Evolutionary conservation across 2,113 vertebrate species (phyloP).

Genomic region (Chaenogobius annularis): DNA sequence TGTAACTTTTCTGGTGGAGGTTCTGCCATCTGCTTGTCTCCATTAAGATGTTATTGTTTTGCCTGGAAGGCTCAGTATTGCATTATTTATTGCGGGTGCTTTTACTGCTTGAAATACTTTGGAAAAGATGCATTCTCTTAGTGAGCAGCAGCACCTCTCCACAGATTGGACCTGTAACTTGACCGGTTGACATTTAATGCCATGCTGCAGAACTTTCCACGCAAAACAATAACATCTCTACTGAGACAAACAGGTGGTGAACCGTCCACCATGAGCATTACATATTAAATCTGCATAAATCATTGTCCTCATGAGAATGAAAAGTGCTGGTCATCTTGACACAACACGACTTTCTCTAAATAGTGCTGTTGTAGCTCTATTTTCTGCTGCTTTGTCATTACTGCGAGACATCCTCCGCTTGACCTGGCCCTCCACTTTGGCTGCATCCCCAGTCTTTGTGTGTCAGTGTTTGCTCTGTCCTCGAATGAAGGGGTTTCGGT

Average conservation of each 20-base stretch:
- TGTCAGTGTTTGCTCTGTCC: constrained; percentile 68
- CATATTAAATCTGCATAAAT: neutral
- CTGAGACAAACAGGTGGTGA: neutral
- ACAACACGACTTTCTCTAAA: constrained; percentile 31
- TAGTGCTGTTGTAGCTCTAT: constrained; percentile 47
- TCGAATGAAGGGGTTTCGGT: constrained; percentile 68
- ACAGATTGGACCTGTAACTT: too few relatives aligned
- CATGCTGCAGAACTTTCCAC: too few relatives aligned
- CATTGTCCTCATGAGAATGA: constrained; percentile 50
- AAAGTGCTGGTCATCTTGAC: constrained; percentile 43
- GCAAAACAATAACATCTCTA: too few relatives aligned
- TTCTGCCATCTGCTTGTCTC: too few relatives aligned
- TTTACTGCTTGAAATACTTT: too few relatives aligned
- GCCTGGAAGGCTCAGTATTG: too few relatives aligned
- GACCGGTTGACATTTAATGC: too few relatives aligned
- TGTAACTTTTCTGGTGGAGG: too few relatives aligned
- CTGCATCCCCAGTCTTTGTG: constrained; percentile 53
- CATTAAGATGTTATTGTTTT: too few relatives aligned
- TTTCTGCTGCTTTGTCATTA: constrained; percentile 69
- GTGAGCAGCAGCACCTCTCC: too few relatives aligned
- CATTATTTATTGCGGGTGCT: too few relatives aligned
- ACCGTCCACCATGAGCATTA: neutral
- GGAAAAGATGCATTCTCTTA: too few relatives aligned
- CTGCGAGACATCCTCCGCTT: constrained; percentile 59
- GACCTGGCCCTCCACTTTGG: constrained; percentile 62